Percentiles rank a stretch among this genome's conserved stretches.
Evolutionary conservation across 2,113 vertebrate species (phyloP).

Genomic region (Orthonyx spaldingii): DNA sequence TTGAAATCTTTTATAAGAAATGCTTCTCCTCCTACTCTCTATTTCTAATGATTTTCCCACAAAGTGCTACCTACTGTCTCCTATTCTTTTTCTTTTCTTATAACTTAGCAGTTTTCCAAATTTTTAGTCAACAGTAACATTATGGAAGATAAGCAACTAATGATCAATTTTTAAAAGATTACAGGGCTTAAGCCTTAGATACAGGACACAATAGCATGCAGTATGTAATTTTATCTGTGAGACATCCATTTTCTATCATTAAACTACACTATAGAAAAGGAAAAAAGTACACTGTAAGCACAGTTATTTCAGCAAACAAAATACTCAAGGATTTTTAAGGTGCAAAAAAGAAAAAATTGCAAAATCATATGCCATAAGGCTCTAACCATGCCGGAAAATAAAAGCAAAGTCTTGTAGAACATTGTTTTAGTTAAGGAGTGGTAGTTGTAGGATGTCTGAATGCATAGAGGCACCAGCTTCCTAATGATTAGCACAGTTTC

Average conservation of each 20-base stretch:
- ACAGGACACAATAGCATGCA: slow-evolving; percentile 30
- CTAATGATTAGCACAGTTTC: slow-evolving; percentile 16
- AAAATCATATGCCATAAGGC: slow-evolving; percentile 7
- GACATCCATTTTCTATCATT: slow-evolving; percentile 64
- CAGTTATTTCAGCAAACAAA: slow-evolving; percentile 38
- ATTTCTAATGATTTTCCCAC: not conserved
- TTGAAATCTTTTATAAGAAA: not conserved
- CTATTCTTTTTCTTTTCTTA: not conserved
- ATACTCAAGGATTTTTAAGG: slow-evolving; percentile 34
- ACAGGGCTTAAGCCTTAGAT: slow-evolving; percentile 43
- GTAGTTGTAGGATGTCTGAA: not conserved
- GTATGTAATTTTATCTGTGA: slow-evolving; percentile 62
- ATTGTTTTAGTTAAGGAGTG: slow-evolving; percentile 18
- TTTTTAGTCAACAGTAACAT: slow-evolving; percentile 38
- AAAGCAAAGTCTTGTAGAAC: not conserved
- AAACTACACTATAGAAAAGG: slow-evolving; percentile 59
- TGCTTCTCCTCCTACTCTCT: not conserved
- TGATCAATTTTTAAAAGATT: slow-evolving; percentile 62
- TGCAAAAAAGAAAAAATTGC: not conserved
- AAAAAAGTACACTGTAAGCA: slow-evolving; percentile 41
- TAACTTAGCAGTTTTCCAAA: slow-evolving; percentile 39
- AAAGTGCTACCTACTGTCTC: not conserved
- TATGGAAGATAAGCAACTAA: slow-evolving; percentile 47
- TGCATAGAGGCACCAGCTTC: not conserved
- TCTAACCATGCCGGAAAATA: not conserved